Evolutionary conservation across 2,797 vertebrate genomes (phyloP).

Genomic region (Uromys caudimaculatus): DNA sequence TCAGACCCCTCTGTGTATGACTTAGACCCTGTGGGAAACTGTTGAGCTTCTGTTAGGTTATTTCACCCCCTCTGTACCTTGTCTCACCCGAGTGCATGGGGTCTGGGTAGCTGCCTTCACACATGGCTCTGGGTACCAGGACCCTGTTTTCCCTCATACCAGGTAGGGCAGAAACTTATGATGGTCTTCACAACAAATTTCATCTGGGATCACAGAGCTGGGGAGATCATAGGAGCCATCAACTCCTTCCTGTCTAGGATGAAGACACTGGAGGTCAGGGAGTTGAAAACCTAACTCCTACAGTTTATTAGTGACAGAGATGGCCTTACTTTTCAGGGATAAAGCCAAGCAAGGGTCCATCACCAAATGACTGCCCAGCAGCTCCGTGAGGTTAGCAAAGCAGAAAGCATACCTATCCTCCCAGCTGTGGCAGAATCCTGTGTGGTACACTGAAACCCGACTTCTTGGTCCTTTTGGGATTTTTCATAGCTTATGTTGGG

Average conservation of each 20-base stretch:
- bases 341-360: background rate
- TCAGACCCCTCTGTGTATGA: background rate
- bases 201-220: background rate
- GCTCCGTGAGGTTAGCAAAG: background rate
- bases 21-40: background rate
- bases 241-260: background rate
- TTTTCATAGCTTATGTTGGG: background rate
- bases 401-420: background rate
- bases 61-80: background rate
- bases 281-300: background rate
- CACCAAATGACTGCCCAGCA: background rate
- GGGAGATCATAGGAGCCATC: background rate
- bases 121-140: background rate
- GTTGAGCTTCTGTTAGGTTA: background rate
- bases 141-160: background rate
- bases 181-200: background rate
- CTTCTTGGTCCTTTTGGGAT: background rate
- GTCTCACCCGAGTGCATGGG: background rate
- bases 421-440: too few relatives aligned
- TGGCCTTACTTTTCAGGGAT: background rate
- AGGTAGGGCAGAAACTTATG: background rate
- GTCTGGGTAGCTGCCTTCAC: background rate
- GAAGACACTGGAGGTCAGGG: background rate
- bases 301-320: background rate
- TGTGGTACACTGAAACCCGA: background rate